Percentiles rank a stretch among this genome's conserved stretches.
Conservation (phyloP, 2,888 invertebrate genomes). For the Metallyticus violacea region DNA sequence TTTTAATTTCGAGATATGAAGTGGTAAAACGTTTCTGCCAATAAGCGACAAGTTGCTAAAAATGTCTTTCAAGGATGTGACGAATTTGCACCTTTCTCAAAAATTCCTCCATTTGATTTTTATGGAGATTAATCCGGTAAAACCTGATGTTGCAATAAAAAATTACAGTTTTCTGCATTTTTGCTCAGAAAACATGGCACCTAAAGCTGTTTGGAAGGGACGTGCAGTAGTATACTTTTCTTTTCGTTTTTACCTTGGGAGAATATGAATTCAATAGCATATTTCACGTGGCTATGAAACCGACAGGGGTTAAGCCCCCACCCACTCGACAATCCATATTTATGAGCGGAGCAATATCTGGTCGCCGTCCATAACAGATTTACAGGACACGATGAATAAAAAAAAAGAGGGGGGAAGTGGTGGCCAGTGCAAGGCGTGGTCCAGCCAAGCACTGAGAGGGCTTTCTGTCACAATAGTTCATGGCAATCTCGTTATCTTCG, state of each 20-base stretch:
- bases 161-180: background rate
- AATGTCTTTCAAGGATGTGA: no score
- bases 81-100: no score
- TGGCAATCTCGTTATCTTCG: background rate
- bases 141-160: no score
- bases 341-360: background rate
- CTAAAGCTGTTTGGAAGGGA: background rate
- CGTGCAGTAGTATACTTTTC: background rate
- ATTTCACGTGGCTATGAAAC: background rate
- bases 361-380: background rate
- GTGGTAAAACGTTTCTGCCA: no score
- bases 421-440: background rate
- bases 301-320: background rate
- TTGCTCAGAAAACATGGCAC: background rate
- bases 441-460: background rate
- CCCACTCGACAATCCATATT: background rate
- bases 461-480: background rate
- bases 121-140: no score
- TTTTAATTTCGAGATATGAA: no score
- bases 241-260: background rate
- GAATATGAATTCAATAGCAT: background rate
- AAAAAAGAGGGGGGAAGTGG: no score
- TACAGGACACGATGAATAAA: background rate
- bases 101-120: no score
- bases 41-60: no score